Base-by-base conservation (phyloP, 2,797 vertebrate species). In the Cynodonichthys magdalenae region DNA sequence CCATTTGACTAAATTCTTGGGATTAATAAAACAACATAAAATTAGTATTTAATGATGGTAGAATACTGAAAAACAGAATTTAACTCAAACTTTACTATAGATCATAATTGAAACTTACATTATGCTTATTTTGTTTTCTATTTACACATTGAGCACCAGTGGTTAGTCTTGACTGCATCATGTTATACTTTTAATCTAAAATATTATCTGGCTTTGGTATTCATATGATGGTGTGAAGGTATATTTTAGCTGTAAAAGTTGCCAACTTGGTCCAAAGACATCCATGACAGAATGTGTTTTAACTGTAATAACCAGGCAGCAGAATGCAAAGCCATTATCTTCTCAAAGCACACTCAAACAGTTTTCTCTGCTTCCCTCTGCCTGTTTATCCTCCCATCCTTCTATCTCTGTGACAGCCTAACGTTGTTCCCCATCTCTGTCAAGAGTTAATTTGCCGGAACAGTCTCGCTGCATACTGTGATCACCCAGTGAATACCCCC, bases 401-500 rank as follows among this genome's bases (percentile, higher is more conserved):
- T 89, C 89, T 89, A 69, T 94, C 93, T 93, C 69, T 75, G 45
- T 86, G 88, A 92, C 90, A 90, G 86, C 82, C 56, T 66, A 74
- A 84, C 79, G 77, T 86, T 79, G 63, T 78, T 81, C 75, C 63
- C 75, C 42, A 41, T 77, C 76, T 84, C 82, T 75, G 58, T 66
- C 44, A 76, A 82, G 87, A 93, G 91, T 92, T 92, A 92, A 94
- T 94, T 94, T 92, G 84, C 86, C 79, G 59, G 89, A 93, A 93
- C 95, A 91, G 81, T 92, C 91, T 84, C 73, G 64, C 90, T 71
- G 88, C 90, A 77, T 77, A 50, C 85, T 84, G 93, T 90, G 90
- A 93, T 95, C 94, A 94, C 93, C 87, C 78, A 86, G 93, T 93
- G 94, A 96, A 95, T 95, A 90, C 84, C 80, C 77, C 66, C 78